Evolutionary conservation across 2,797 vertebrate genomes (phyloP), one percentile per base, ranked within the genome.

Genomic region (Caiman crocodilus): DNA sequence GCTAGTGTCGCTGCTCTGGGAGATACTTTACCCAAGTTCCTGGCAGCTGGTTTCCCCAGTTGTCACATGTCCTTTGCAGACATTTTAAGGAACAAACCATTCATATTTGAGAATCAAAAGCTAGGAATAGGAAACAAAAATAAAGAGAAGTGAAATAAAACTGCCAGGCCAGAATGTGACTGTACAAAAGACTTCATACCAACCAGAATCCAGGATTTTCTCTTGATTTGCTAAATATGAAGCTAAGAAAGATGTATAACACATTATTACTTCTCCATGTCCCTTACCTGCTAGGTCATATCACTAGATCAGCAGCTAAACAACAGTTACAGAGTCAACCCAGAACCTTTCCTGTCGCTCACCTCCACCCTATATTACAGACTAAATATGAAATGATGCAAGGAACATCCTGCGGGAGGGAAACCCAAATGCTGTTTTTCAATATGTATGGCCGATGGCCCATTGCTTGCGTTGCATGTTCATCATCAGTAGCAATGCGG

Each of bases 361-460:
- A 14, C 42, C 26, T 1, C 0, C 6, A 30, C 42, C 42, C 8
- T 6, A 11, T 57, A 26, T 28, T 57, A 32, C 21, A 50, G 30
- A 84, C 14, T 30, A 84, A 2, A 30, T 12, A 73, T 74, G 84
- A 76, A 79, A 79, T 71, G 57, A 15, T 35, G n/a, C 23, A 2
- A 4, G 20, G 42, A 83, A 80, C 30, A 71, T 28, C 85, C 85
- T 74, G 28, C 50, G 1, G 2, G 78, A 76, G 18, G 59, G 76
- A 76, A 30, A 5, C 2, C 2, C 25, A 30, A 3, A 26, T 15
- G 21, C 63, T 8, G 25, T 55, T 1, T 32, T 50, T 12, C 30
- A 14, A 4, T 16, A 13, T 0, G 0, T 28, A 32, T n/a, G 0
- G 0, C 87, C 73, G 61, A 35, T 56, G 3, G 3, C 35, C 69